Percentiles rank a stretch among this genome's conserved stretches.
These are phyloP conservation scores for Eulemur rufifrons DNA, from an alignment of 2,113 vertebrate genomes.

Conservation along the genomic window DNA sequence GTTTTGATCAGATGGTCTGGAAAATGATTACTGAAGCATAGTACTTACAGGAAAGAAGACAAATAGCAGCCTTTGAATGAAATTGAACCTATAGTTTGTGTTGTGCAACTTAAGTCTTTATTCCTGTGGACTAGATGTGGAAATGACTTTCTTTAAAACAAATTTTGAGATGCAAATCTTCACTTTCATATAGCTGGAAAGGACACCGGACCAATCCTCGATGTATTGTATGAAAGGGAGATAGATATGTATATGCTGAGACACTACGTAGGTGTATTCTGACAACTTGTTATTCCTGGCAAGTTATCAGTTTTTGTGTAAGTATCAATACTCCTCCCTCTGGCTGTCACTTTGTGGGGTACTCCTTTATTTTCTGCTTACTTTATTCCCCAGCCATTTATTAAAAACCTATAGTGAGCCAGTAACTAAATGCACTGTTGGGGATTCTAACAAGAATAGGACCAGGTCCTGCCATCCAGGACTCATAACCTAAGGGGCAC, in stretches of 20 bases:
- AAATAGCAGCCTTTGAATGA: fast-evolving
- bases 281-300: background rate
- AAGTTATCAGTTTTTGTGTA: fast-evolving
- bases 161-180: background rate
- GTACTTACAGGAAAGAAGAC: background rate
- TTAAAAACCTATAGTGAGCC: background rate
- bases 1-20: background rate
- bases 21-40: background rate
- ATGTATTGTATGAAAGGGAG: background rate
- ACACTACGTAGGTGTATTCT: background rate
- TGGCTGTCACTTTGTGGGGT: background rate
- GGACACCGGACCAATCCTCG: fast-evolving
- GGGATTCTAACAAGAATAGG: background rate
- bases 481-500: fast-evolving
- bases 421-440: fast-evolving
- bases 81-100: background rate
- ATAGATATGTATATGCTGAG: background rate
- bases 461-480: background rate
- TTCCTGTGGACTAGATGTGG: background rate
- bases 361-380: background rate
- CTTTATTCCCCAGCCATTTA: background rate
- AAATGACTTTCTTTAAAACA: background rate
- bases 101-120: background rate
- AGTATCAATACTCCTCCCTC: fast-evolving
- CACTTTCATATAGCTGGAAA: background rate